Conservation (phyloP, 1,140 invertebrate species). For the Episyrphus balteatus region DNA sequence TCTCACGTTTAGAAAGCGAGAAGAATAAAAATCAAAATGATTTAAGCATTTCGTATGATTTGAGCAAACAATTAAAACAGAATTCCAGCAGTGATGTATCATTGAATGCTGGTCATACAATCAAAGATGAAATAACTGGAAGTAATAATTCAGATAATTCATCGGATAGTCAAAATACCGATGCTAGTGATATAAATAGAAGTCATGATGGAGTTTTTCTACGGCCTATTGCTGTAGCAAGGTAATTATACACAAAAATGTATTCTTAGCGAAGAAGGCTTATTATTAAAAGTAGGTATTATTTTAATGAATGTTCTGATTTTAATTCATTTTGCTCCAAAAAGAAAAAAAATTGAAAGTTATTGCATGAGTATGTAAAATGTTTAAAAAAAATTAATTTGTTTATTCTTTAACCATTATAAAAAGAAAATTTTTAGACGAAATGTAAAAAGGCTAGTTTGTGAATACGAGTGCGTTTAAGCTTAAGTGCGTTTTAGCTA, state of each 20-base stretch:
- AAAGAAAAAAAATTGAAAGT: too few relatives aligned
- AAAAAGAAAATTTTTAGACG: too few relatives aligned
- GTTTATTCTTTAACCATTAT: too few relatives aligned
- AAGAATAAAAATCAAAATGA: neutral
- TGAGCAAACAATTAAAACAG: neutral
- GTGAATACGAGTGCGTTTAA: too few relatives aligned
- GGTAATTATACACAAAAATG: constrained; percentile 21
- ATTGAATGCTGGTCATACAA: neutral
- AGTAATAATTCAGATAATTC: constrained; percentile 3
- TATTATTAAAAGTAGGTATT: neutral
- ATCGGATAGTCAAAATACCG: constrained; percentile 12
- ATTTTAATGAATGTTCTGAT: too few relatives aligned
- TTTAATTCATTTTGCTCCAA: too few relatives aligned
- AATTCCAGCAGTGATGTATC: neutral
- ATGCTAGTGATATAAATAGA: constrained; percentile 24
- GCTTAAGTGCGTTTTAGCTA: too few relatives aligned
- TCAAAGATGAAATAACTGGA: neutral
- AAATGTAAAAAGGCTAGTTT: too few relatives aligned
- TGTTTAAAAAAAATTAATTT: too few relatives aligned
- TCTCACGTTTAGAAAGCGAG: constrained; percentile 27
- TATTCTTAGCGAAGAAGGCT: too few relatives aligned
- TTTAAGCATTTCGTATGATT: neutral
- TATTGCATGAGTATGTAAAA: too few relatives aligned
- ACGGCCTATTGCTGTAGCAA: constrained; percentile 45
- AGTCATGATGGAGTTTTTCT: constrained; percentile 52